Evolutionary conservation across 2,113 vertebrate genomes (phyloP).

Genomic region (Strix aluco): DNA sequence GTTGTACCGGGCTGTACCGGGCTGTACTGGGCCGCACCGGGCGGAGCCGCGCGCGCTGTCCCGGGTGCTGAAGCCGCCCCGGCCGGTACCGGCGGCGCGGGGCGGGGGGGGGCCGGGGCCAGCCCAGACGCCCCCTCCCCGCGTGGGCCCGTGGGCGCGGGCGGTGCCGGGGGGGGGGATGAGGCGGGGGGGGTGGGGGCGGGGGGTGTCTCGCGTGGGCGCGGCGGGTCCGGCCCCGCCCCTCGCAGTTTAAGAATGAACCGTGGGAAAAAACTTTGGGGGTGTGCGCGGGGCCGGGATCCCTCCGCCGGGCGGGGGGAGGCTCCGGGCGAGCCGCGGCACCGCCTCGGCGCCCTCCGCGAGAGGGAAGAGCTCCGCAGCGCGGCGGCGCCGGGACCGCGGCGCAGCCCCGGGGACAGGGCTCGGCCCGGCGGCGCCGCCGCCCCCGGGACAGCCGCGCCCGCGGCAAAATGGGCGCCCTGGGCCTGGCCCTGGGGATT

Average conservation of each 20-base stretch:
- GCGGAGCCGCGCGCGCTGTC: background rate
- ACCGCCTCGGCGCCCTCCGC: constrained; percentile 62
- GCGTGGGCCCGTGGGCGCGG: no score
- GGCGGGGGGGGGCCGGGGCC: background rate
- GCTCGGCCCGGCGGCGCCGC: background rate
- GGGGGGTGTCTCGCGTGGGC: background rate
- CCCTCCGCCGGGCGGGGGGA: constrained; percentile 82
- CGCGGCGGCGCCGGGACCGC: constrained; percentile 5
- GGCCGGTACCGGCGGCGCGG: background rate
- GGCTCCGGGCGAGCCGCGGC: constrained; percentile 49
- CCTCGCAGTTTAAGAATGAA: constrained; percentile 59
- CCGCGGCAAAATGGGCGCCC: constrained; percentile 79
- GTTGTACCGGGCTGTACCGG: no score
- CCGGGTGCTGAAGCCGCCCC: background rate
- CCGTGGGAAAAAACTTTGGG: constrained; percentile 77
- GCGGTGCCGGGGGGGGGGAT: background rate
- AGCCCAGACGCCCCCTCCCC: no score
- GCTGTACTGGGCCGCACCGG: no score
- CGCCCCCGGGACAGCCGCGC: background rate
- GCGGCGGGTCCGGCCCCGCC: background rate
- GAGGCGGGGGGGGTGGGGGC: no score
- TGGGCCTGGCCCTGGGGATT: constrained; percentile 81
- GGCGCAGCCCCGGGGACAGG: background rate
- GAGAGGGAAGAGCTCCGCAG: constrained; percentile 73
- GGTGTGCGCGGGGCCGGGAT: constrained; percentile 75